Evolutionary conservation across 2,797 vertebrate species (phyloP).

Genomic region (Octomys mimax): DNA sequence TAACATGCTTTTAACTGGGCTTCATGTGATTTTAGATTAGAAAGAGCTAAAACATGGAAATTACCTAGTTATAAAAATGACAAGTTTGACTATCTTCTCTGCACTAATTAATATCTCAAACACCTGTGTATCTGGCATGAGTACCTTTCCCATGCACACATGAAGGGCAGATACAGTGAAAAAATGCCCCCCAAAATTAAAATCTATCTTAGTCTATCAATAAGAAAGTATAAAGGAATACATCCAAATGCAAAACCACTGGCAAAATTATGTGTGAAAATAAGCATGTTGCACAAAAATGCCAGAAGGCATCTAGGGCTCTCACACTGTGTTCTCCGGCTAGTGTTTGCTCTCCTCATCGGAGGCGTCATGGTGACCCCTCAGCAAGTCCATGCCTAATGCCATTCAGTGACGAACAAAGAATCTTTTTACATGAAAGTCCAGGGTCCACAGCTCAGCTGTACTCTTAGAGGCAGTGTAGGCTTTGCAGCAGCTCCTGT

Average conservation of each 20-base stretch:
- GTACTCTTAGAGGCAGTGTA: slow-evolving; percentile 88
- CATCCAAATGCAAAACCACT: slow-evolving; percentile 8
- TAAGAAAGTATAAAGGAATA: slow-evolving; percentile 45
- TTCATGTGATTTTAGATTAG: slow-evolving; percentile 40
- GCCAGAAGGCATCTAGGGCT: slow-evolving; percentile 83
- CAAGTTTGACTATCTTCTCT: slow-evolving; percentile 66
- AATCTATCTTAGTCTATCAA: slow-evolving; percentile 4
- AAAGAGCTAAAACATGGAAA: slow-evolving; percentile 58
- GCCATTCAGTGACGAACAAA: slow-evolving; percentile 95
- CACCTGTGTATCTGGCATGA: slow-evolving; percentile 54
- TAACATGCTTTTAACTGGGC: slow-evolving; percentile 75
- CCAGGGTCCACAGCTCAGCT: slow-evolving; percentile 92
- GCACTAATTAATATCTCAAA: slow-evolving; percentile 52
- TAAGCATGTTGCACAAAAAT: slow-evolving; percentile 67
- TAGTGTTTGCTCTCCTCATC: slow-evolving; percentile 91
- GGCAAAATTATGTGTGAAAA: slow-evolving; percentile 44
- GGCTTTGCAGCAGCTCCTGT: slow-evolving; percentile 84
- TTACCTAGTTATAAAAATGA: slow-evolving; percentile 67
- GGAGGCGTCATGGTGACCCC: slow-evolving; percentile 94
- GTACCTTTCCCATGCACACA: background rate
- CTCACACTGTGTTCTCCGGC: slow-evolving; percentile 89
- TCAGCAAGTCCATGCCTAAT: slow-evolving; percentile 96
- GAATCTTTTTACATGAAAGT: slow-evolving; percentile 92
- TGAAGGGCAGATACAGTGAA: background rate
- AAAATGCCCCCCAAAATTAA: slow-evolving; percentile 60